Conservation (phyloP, 2,797 vertebrate genomes). For the Acanthornis magna region DNA sequence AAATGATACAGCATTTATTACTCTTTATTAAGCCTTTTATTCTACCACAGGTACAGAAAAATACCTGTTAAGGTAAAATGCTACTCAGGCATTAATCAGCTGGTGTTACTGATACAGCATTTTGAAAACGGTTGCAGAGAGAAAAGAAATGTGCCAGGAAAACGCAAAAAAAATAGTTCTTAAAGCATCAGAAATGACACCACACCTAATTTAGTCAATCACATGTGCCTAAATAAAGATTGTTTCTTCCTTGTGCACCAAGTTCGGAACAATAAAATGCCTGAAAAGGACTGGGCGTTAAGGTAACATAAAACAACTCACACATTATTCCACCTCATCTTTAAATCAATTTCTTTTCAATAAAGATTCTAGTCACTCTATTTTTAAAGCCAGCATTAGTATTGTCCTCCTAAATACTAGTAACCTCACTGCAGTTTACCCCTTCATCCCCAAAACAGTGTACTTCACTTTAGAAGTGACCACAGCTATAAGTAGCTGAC, state of each 20-base stretch:
- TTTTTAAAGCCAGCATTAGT: background rate
- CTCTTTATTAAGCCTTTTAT: background rate
- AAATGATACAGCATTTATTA: background rate
- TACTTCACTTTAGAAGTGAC: background rate
- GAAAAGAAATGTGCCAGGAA: background rate
- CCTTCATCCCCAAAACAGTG: fast-evolving
- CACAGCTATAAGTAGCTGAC: background rate
- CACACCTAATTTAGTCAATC: background rate
- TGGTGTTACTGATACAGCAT: background rate
- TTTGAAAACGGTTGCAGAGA: background rate
- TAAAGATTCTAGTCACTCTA: background rate
- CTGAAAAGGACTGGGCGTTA: background rate
- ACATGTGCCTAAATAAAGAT: background rate
- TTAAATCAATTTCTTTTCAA: background rate
- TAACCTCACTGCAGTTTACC: background rate
- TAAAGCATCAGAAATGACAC: background rate
- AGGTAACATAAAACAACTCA: background rate
- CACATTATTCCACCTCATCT: background rate
- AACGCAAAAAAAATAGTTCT: background rate
- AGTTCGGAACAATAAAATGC: background rate
- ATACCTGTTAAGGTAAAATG: background rate
- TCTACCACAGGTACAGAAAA: background rate
- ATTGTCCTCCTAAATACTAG: background rate
- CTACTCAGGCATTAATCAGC: background rate
- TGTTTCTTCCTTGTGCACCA: background rate